Base-by-base conservation (phyloP, 2,113 vertebrate genomes). In the Apodemus sylvaticus region DNA sequence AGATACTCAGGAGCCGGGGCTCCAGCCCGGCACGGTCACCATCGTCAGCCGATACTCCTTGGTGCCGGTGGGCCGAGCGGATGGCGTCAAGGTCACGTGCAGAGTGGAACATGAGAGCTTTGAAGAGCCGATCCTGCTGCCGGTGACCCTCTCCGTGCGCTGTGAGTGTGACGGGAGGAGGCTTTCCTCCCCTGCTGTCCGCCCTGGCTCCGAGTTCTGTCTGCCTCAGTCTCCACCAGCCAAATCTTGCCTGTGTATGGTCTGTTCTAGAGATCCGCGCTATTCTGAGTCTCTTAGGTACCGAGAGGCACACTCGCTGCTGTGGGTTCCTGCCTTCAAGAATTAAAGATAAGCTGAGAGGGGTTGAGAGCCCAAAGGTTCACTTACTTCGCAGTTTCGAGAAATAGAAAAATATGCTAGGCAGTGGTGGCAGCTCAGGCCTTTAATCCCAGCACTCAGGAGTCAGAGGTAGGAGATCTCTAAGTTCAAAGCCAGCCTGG, bases 81-180 rank as follows among this genome's bases (percentile, higher is more conserved):
- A 99, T 1, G 99, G 98, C 9, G 98, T 98, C 85, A 98, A 98
- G 86, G 96, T 99, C 97, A 99, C 97, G 96, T 99, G 99, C 42
- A 51, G 98, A 42, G 98, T 99, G 70, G 60, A 93, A 0, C 99
- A 99, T 1, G 98, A 98, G 53, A 98, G 98, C 8, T 98, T 98
- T n/a, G 7, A 82, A 66, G 98, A 97, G n/a, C 81, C 98, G 0
- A 31, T 0, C 29, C 82, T 97, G 86, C 86, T 97, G 81, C 93
- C 97, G 0, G 90, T 98, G 82, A 97, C 8, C 36, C 98, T 98
- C 24, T 95, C 97, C 0, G 97, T 98, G 70, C 97, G 76, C 90
- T 97, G 98, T 98, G 94, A 98, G 97, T 98, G 55, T 3, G 0
- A 20, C 10, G 0, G 73, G 34, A 11, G 12, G 71, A 17, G 81